phyloP scores from a whole-genome alignment of 2,888 invertebrate genomes.

The Agrochola circellaris region DNA sequence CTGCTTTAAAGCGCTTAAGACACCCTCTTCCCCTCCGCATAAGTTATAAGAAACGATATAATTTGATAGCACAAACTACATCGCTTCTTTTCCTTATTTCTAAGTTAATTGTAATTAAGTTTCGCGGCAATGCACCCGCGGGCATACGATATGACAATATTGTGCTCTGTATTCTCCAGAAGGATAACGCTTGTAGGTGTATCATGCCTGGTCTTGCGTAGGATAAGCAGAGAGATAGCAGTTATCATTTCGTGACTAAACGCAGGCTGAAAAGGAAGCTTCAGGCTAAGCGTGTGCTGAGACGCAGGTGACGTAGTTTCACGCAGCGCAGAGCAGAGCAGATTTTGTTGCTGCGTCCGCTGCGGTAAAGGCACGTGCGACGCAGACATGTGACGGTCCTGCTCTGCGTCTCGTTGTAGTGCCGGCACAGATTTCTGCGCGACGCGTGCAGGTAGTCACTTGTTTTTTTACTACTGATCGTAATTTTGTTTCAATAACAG shows the following conservation, averaged over 20 bases:
- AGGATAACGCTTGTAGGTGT: constrained; percentile 45
- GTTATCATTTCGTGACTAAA: constrained; percentile 28
- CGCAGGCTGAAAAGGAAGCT: background rate
- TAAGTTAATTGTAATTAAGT: constrained; percentile 64
- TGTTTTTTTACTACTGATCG: too few relatives aligned
- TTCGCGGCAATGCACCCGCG: constrained; percentile 63
- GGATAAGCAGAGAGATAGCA: constrained; percentile 5
- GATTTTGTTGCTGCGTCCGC: too few relatives aligned
- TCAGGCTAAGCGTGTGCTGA: too few relatives aligned
- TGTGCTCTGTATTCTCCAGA: constrained; percentile 36
- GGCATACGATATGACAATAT: constrained; percentile 52
- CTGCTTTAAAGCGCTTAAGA: constrained; percentile 9
- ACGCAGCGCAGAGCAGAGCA: too few relatives aligned
- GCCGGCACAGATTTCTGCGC: too few relatives aligned
- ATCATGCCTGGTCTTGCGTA: background rate
- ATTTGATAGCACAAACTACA: constrained; percentile 57
- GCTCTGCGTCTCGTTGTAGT: too few relatives aligned
- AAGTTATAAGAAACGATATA: constrained; percentile 45
- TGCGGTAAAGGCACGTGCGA: too few relatives aligned
- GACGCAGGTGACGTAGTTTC: too few relatives aligned
- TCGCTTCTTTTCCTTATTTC: constrained; percentile 54
- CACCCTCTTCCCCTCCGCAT: background rate
- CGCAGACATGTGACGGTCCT: too few relatives aligned
- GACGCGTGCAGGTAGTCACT: too few relatives aligned
- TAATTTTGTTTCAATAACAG: too few relatives aligned